These are phyloP conservation scores for Barypeithes pellucidus DNA, from an alignment of 2,888 invertebrate species.

Conservation along the genomic window DNA sequence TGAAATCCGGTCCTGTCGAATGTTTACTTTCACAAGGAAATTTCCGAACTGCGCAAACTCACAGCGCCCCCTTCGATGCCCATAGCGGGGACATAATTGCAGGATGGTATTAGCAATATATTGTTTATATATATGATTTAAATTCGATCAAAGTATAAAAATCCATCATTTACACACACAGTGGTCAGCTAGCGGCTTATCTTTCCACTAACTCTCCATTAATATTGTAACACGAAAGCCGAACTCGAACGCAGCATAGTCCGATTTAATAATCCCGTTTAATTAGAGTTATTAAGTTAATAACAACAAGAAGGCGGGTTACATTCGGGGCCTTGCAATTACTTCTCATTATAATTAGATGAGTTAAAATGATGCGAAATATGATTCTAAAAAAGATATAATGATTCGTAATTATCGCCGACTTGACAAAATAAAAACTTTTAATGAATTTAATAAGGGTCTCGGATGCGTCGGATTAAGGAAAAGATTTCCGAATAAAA, in stretches of 20 bases:
- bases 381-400: slow-evolving; percentile 51
- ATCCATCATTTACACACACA: too few relatives aligned
- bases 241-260: slow-evolving; percentile 12
- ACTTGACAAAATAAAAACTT: slow-evolving; percentile 47
- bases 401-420: slow-evolving; percentile 50
- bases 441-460: slow-evolving; percentile 50
- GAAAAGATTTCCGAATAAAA: slow-evolving; percentile 10
- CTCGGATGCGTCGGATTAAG: slow-evolving; percentile 10
- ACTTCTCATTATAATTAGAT: slow-evolving; percentile 52
- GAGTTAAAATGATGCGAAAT: slow-evolving; percentile 53
- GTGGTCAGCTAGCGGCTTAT: too few relatives aligned
- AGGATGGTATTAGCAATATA: too few relatives aligned
- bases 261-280: slow-evolving; percentile 47
- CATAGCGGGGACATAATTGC: too few relatives aligned
- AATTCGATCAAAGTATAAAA: too few relatives aligned
- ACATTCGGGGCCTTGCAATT: slow-evolving; percentile 52
- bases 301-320: slow-evolving; percentile 54
- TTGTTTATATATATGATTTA: too few relatives aligned
- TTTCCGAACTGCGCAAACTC: too few relatives aligned
- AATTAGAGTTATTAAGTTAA: slow-evolving; percentile 54
- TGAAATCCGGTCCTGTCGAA: too few relatives aligned
- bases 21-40: too few relatives aligned
- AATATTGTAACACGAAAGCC: slow-evolving; percentile 27
- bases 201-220: slow-evolving; percentile 40
- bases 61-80: too few relatives aligned